A percentile compares a stretch with the other conserved stretches of the same genome.
phyloP scores from a whole-genome alignment of 2,888 invertebrate genomes.

The Smittia aterrima region DNA sequence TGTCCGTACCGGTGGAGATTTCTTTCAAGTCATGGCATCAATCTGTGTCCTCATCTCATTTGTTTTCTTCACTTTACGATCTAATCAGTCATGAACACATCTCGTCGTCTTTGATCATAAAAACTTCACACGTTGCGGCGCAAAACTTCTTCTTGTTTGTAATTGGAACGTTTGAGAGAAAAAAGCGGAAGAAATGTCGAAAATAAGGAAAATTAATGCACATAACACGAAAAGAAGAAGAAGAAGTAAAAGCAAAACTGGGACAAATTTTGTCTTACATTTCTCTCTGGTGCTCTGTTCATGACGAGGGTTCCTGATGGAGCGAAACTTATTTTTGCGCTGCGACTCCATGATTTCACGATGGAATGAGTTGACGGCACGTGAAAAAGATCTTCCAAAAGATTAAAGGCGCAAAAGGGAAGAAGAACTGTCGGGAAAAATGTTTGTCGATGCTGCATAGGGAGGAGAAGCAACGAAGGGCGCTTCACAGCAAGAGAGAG shows the following conservation, averaged over 20 bases:
- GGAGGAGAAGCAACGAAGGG: neutral
- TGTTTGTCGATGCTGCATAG: neutral
- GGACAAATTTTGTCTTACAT: conserved; percentile 14
- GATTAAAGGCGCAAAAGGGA: conserved; percentile 22
- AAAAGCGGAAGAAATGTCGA: neutral
- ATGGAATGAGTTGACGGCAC: neutral
- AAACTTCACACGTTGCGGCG: too few species aligned
- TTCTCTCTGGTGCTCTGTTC: neutral
- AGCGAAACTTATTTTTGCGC: neutral
- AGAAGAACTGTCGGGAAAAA: neutral
- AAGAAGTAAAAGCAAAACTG: neutral
- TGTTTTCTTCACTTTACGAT: too few species aligned
- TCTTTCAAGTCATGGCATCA: too few species aligned
- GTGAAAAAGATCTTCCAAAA: conserved; percentile 29
- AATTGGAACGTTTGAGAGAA: too few species aligned
- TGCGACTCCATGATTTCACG: neutral
- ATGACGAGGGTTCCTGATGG: conserved; percentile 3
- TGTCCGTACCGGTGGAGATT: too few species aligned
- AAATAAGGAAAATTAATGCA: neutral
- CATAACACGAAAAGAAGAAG: neutral
- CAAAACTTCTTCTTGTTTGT: too few species aligned
- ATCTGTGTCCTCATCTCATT: too few species aligned
- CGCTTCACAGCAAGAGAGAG: neutral
- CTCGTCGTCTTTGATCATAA: too few species aligned
- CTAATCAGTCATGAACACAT: too few species aligned